Base-by-base conservation (phyloP, 2,888 invertebrate genomes). In the Pardosa pseudoannulata region DNA sequence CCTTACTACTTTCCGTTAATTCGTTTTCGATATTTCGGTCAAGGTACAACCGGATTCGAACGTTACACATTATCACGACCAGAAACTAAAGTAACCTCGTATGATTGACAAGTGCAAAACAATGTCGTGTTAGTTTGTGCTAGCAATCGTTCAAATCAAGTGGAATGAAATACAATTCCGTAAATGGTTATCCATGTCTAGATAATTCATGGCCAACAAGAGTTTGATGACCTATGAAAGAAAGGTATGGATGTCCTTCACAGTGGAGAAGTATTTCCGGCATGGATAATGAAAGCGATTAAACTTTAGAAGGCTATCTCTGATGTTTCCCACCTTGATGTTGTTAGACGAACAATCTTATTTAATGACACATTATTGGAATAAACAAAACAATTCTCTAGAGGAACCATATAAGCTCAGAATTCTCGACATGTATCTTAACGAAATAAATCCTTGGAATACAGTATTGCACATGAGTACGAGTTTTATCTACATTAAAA, bases 91-190 rank as follows among this genome's bases (percentile, higher is more conserved):
- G 1, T 16, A 56, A 56, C 46, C 5, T 23, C 39, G 3, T 39
- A 23, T 71, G 79, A 71, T 71, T 62, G 71, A 71, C 79, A 62
- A n/a, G 36, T 64, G 31, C 79, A 36, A 71, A 79, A 71, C 79
- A 72, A 79, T 71, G 64, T 71, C 71, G 64, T 23, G 28, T 71
- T 29, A 50, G 19, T 39, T 62, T 50, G 41, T 62, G 70, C 36
- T 32, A 36, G 23, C 11, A 46, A 46, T 16, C 27, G 31, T 71
- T 56, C 1, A 16, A 16, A 46, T 46, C 41, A 56, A 16, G 11
- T 16, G 23, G 23, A 56, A 56, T 16, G 23, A 56, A 56, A 23
- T 23, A 46, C 27, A 19, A 28, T 6, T 7, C 65, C 65, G 16
- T 65, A 65, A 65, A 65, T n/a, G 65, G 65, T 65, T 65, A 6